A percentile compares a stretch with the other conserved stretches of the same genome.
These are phyloP conservation scores for Psettodes erumei DNA, from an alignment of 2,113 vertebrate species.

Conservation along the genomic window DNA sequence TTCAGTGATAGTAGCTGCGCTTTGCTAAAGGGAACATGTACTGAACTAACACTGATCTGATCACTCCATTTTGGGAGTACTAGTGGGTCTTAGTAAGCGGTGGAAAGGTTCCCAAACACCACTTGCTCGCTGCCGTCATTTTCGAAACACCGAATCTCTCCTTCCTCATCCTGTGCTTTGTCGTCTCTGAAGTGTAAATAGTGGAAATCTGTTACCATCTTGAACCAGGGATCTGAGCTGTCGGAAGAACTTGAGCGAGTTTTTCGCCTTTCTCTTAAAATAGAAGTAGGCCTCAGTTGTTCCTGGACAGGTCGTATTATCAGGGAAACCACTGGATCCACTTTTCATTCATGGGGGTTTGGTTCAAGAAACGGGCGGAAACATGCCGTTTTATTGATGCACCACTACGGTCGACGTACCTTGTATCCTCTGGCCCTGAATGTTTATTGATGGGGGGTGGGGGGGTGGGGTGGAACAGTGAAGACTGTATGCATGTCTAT, in stretches of 20 bases:
- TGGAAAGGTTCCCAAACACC: slow-evolving; percentile 27
- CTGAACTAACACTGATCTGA: slow-evolving; percentile 66
- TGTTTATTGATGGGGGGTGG: slow-evolving; percentile 63
- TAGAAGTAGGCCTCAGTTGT: slow-evolving; percentile 43
- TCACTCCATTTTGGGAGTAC: slow-evolving; percentile 70
- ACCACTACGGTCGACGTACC: slow-evolving; percentile 71
- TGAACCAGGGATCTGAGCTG: slow-evolving; percentile 62
- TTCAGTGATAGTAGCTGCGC: slow-evolving; percentile 57
- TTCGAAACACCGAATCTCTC: slow-evolving; percentile 55
- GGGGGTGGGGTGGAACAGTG: slow-evolving; percentile 49
- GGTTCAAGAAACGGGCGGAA: slow-evolving; percentile 36
- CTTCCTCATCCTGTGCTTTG: slow-evolving; percentile 55
- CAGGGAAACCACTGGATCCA: slow-evolving; percentile 74
- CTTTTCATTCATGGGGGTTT: slow-evolving; percentile 55
- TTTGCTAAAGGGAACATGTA: slow-evolving; percentile 65
- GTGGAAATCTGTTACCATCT: slow-evolving; percentile 62
- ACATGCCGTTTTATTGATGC: slow-evolving; percentile 57
- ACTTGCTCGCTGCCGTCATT: slow-evolving; percentile 43
- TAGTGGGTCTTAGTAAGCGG: slow-evolving; percentile 36
- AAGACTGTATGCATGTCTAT: slow-evolving; percentile 82
- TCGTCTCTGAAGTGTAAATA: slow-evolving; percentile 56
- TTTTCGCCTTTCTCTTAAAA: slow-evolving; percentile 33
- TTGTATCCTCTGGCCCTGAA: slow-evolving; percentile 76
- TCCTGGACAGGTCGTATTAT: slow-evolving; percentile 54
- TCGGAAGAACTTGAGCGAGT: slow-evolving; percentile 27